Evolutionary conservation across 2,888 invertebrate genomes (phyloP).

Genomic region (Neoscelio sp.): DNA sequence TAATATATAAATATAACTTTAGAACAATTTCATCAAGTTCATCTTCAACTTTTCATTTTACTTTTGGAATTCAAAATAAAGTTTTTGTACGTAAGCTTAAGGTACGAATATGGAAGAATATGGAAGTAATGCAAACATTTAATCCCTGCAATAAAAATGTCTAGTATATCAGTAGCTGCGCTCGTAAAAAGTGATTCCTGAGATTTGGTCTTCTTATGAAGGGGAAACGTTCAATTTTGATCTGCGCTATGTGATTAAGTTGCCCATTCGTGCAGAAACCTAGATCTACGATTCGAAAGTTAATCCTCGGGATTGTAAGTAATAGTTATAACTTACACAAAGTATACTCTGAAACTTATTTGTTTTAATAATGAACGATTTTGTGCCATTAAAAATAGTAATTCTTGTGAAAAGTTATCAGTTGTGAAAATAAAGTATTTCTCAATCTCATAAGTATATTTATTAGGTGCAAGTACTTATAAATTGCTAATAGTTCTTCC

Average conservation of each 20-base stretch:
- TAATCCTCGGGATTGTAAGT: slow-evolving; percentile 39
- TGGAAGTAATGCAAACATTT: slow-evolving; percentile 12
- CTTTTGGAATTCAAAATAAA: not conserved
- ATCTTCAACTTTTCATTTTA: too few relatives aligned
- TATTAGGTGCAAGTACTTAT: not conserved
- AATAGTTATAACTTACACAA: slow-evolving; percentile 27
- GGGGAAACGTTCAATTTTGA: slow-evolving; percentile 53
- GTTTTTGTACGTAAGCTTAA: too few relatives aligned
- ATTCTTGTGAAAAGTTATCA: too few relatives aligned
- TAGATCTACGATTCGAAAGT: slow-evolving; percentile 32
- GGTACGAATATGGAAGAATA: not conserved
- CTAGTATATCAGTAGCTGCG: slow-evolving; percentile 23
- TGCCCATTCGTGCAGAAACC: slow-evolving; percentile 21
- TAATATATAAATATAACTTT: too few relatives aligned
- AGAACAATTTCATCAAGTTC: too few relatives aligned
- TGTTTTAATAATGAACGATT: slow-evolving; percentile 8
- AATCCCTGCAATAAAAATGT: slow-evolving; percentile 25
- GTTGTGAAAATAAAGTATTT: not conserved
- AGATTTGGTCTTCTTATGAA: slow-evolving; percentile 15
- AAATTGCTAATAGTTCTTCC: not conserved
- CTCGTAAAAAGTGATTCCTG: slow-evolving; percentile 28
- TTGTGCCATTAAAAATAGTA: too few relatives aligned
- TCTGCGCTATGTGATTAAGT: slow-evolving; percentile 49
- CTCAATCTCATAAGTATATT: slow-evolving; percentile 5
- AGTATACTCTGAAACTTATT: slow-evolving; percentile 34